Conservation (phyloP, 1,140 invertebrate genomes). For the Drosophila nasuta region DNA sequence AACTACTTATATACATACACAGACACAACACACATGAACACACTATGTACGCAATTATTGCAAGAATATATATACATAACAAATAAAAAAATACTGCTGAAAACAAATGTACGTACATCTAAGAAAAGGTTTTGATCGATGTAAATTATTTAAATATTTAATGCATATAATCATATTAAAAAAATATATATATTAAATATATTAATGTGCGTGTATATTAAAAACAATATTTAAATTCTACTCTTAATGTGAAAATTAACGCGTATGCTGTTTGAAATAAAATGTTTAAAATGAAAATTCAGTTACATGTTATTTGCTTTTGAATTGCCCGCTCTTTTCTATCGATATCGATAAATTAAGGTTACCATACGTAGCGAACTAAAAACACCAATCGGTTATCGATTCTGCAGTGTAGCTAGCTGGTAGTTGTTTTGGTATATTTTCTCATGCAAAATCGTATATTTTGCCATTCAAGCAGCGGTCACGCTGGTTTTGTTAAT, state of each 20-base stretch:
- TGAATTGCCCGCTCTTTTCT: not conserved
- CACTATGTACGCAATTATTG: constrained; percentile 33
- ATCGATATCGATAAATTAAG: constrained; percentile 18
- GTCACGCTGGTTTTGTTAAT: constrained; percentile 28
- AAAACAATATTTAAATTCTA: constrained; percentile 74
- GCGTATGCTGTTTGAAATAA: constrained; percentile 80
- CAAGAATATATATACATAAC: constrained; percentile 41
- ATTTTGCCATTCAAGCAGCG: not conserved
- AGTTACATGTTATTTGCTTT: constrained; percentile 1
- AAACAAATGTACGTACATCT: constrained; percentile 41
- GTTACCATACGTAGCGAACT: constrained; percentile 4
- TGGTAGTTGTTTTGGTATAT: not conserved
- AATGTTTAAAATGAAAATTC: constrained; percentile 59
- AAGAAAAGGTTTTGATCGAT: constrained; percentile 67
- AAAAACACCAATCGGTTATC: not conserved
- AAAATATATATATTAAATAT: constrained; percentile 48
- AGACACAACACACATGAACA: constrained; percentile 10
- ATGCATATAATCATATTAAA: constrained; percentile 67
- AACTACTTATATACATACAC: constrained; percentile 49
- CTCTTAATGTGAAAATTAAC: constrained; percentile 75
- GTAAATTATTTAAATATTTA: constrained; percentile 80
- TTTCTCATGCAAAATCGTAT: not conserved
- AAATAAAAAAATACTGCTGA: constrained; percentile 41
- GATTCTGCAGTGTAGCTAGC: not conserved
- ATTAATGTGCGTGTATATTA: constrained; percentile 71